phyloP scores from a whole-genome alignment of 2,888 invertebrate species.

The Peribatodes rhomboidaria region DNA sequence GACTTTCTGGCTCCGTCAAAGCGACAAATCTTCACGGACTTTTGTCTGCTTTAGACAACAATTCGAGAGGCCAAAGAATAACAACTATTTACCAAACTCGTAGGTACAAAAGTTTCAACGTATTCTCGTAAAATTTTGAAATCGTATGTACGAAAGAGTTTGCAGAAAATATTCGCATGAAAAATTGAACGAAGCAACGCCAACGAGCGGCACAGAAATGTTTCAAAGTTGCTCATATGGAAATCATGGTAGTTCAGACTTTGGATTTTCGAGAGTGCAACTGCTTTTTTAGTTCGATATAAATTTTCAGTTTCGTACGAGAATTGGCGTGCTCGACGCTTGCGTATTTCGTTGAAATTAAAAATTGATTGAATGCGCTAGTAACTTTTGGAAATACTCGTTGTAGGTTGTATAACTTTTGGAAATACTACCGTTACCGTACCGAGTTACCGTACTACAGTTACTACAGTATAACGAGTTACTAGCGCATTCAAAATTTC shows the following conservation, averaged over 20 bases:
- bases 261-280: constrained; percentile 16
- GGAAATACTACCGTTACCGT: too few species aligned
- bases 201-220: constrained; percentile 45
- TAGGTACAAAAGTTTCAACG: constrained; percentile 24
- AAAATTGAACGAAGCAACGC: constrained; percentile 26
- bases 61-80: constrained; percentile 19
- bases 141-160: constrained; percentile 21
- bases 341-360: background rate
- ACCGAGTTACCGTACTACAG: too few species aligned
- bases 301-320: background rate
- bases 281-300: constrained; percentile 10
- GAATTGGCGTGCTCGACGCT: background rate
- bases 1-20: constrained; percentile 7
- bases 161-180: constrained; percentile 28
- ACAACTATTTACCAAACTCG: constrained; percentile 28
- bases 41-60: constrained; percentile 15
- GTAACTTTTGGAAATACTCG: too few species aligned
- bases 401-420: too few species aligned
- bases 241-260: constrained; percentile 31
- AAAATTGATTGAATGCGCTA: too few species aligned
- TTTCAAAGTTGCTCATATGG: constrained; percentile 69
- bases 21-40: constrained; percentile 26
- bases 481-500: too few species aligned
- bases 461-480: too few species aligned
- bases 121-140: constrained; percentile 28